phyloP scores from a whole-genome alignment of 1,140 invertebrate genomes.

The Wasmannia auropunctata region DNA sequence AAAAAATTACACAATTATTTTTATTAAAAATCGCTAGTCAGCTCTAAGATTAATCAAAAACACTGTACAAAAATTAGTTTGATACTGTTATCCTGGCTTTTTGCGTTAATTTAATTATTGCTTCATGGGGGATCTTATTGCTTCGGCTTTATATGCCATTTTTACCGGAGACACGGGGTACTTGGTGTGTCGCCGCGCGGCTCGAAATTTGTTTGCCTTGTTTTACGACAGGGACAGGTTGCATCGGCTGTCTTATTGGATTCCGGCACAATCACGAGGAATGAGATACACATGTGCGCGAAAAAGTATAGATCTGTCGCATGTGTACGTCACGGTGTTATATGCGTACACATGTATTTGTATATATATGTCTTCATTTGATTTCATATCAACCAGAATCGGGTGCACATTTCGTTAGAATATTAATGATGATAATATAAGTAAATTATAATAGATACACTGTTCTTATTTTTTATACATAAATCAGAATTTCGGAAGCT shows the following conservation, averaged over 20 bases:
- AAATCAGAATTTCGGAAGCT: neutral
- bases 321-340: neutral
- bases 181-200: conserved; percentile 29
- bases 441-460: neutral
- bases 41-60: neutral
- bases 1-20: neutral
- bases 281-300: conserved; percentile 46
- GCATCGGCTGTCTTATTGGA: conserved; percentile 83
- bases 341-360: neutral
- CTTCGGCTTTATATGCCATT: conserved; percentile 59
- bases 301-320: conserved; percentile 43
- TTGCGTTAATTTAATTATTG: conserved; percentile 61
- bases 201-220: conserved; percentile 83
- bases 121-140: conserved; percentile 47
- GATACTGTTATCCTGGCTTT: neutral
- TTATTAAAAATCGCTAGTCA: neutral
- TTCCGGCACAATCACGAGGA: conserved; percentile 75
- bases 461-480: neutral
- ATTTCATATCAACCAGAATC: neutral
- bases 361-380: neutral
- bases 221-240: conserved; percentile 83
- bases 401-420: neutral
- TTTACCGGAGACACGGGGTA: conserved; percentile 17
- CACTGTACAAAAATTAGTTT: neutral
- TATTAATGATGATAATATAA: neutral